A percentile compares a stretch with the other conserved stretches of the same genome.
Conservation (phyloP, 2,888 invertebrate species). For the Thalpophila matura region DNA sequence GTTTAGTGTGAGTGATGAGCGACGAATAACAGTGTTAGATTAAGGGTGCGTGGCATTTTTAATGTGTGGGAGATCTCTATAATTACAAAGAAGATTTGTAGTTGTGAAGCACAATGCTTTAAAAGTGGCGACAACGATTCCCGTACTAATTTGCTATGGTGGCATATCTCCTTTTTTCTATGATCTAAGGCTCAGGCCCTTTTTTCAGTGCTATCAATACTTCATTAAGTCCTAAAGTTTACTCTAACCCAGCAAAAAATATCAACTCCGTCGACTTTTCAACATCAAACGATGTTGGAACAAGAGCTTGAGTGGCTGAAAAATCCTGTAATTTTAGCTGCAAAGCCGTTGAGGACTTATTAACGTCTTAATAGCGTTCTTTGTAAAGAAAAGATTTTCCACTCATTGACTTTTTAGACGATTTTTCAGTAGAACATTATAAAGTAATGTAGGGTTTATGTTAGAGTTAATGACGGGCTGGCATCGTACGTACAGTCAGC, state of each 20-base stretch:
- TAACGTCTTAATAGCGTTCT: slow-evolving; percentile 15
- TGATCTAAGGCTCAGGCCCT: background rate
- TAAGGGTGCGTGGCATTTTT: too few relatives aligned
- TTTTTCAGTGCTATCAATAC: background rate
- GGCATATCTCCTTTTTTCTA: too few relatives aligned
- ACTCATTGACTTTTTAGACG: slow-evolving; percentile 9
- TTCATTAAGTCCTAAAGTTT: background rate
- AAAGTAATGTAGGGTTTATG: too few relatives aligned
- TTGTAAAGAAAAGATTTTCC: slow-evolving; percentile 21
- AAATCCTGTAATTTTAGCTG: slow-evolving; percentile 41
- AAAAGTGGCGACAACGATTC: too few relatives aligned
- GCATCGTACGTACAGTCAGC: too few relatives aligned
- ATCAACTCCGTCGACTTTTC: background rate
- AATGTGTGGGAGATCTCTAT: too few relatives aligned
- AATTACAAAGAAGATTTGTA: too few relatives aligned
- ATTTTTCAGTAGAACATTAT: slow-evolving; percentile 1
- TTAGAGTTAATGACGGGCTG: too few relatives aligned
- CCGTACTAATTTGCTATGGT: too few relatives aligned
- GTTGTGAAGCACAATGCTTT: too few relatives aligned
- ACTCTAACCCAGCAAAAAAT: slow-evolving; percentile 2
- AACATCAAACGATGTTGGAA: slow-evolving; percentile 40
- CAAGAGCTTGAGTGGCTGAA: slow-evolving; percentile 23
- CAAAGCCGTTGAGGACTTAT: slow-evolving; percentile 23
- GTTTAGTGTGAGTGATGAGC: too few relatives aligned
- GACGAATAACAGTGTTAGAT: too few relatives aligned